These are phyloP conservation scores for Leptinotarsa rubiginosa DNA, from an alignment of 2,888 invertebrate species.

Conservation along the genomic window DNA sequence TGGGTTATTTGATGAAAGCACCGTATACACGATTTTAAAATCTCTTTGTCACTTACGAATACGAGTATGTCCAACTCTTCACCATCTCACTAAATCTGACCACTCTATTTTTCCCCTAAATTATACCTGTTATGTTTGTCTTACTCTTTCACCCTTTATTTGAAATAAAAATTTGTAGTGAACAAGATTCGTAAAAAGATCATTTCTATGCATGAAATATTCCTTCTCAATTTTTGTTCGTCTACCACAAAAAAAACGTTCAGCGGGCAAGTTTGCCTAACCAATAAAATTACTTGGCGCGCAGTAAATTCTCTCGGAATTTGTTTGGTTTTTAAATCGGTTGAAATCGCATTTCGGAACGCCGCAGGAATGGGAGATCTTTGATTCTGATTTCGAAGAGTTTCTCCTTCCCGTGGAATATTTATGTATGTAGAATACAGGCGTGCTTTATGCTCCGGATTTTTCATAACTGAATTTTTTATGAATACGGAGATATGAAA, in stretches of 20 bases:
- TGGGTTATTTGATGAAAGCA: too few species aligned
- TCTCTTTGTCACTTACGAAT: too few species aligned
- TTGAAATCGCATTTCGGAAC: constrained; percentile 5
- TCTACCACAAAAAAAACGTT: not conserved
- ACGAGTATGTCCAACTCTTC: too few species aligned
- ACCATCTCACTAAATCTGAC: too few species aligned
- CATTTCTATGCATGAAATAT: too few species aligned
- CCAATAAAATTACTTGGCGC: constrained; percentile 17
- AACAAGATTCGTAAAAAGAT: too few species aligned
- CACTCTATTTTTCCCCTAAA: too few species aligned
- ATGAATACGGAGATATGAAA: not conserved
- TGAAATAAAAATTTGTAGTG: too few species aligned
- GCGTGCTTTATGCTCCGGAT: constrained; percentile 6
- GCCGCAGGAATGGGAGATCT: constrained; percentile 15
- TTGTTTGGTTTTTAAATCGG: constrained; percentile 18
- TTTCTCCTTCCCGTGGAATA: constrained; percentile 4
- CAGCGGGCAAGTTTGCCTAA: not conserved
- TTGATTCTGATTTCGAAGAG: constrained; percentile 14
- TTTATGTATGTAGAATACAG: constrained; percentile 9
- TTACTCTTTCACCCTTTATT: too few species aligned
- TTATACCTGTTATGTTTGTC: too few species aligned
- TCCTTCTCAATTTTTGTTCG: too few species aligned
- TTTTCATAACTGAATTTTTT: constrained; percentile 16
- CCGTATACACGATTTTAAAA: too few species aligned
- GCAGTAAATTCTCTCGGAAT: constrained; percentile 15